Conservation (phyloP, 2,113 vertebrate species). For the Odocoileus hemionus region DNA sequence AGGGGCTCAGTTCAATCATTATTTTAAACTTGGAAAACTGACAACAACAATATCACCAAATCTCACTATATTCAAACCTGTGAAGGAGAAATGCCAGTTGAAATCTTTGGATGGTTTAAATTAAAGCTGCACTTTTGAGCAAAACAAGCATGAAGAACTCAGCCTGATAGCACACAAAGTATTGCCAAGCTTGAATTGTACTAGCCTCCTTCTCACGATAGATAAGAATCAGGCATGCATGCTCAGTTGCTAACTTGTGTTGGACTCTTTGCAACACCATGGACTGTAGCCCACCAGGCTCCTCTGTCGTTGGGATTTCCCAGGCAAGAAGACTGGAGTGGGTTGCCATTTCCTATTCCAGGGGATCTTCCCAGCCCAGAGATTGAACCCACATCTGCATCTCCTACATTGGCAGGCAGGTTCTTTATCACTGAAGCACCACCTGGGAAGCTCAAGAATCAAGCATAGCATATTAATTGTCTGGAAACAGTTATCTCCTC, state of each 20-base stretch:
- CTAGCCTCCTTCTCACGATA: not conserved
- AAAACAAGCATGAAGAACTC: not conserved
- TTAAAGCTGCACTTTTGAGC: not conserved
- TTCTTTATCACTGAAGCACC: not conserved
- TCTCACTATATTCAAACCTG: not conserved
- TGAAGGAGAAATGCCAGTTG: not conserved
- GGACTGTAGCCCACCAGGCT: not conserved
- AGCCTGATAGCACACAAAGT: not conserved
- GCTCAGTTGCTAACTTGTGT: not conserved
- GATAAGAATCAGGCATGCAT: not conserved
- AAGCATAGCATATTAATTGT: not conserved
- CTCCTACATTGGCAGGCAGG: not conserved
- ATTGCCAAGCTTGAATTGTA: not conserved
- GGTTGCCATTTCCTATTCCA: not conserved
- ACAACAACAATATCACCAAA: conserved; percentile 9
- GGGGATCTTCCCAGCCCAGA: not conserved
- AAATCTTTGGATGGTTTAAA: not conserved
- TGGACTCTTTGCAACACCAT: not conserved
- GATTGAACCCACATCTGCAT: not conserved
- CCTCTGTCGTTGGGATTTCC: not conserved
- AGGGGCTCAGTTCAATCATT: not conserved
- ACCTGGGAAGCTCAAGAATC: not conserved
- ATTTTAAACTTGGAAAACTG: conserved; percentile 38
- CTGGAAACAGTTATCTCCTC: not conserved
- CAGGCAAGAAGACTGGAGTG: not conserved